These are phyloP conservation scores for Nomada flava DNA, from an alignment of 2,888 invertebrate genomes.

Conservation along the genomic window DNA sequence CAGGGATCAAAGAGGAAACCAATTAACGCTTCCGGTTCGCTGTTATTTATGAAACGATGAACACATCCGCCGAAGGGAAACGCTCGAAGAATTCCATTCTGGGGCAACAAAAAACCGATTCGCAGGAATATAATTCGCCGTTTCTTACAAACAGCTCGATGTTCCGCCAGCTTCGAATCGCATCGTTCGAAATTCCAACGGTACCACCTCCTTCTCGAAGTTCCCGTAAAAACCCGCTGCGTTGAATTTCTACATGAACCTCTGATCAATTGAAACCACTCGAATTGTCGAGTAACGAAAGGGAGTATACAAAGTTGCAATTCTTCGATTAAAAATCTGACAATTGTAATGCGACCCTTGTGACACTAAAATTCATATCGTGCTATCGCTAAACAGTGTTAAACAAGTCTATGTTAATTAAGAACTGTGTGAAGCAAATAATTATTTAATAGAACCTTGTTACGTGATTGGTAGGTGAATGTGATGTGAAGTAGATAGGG, in stretches of 20 bases:
- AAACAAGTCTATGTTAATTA: too few relatives aligned
- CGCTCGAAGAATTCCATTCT: not conserved
- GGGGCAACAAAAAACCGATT: not conserved
- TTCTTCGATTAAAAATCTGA: too few relatives aligned
- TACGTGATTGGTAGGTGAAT: too few relatives aligned
- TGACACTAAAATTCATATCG: too few relatives aligned
- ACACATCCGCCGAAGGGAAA: not conserved
- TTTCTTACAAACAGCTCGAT: not conserved
- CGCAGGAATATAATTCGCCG: not conserved
- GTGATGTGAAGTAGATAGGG: too few relatives aligned
- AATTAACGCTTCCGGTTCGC: too few relatives aligned
- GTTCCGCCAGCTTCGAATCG: not conserved
- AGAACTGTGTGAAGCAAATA: too few relatives aligned
- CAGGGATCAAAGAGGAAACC: too few relatives aligned
- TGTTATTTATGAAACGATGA: conserved; percentile 1
- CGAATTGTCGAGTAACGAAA: not conserved
- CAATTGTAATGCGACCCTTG: too few relatives aligned
- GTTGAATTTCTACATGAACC: not conserved
- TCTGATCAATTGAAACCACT: not conserved
- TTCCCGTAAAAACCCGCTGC: not conserved
- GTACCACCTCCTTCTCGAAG: not conserved
- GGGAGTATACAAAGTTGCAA: too few relatives aligned
- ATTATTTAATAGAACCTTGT: too few relatives aligned
- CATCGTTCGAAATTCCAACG: conserved; percentile 9
- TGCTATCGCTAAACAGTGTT: too few relatives aligned